Evolutionary conservation across 2,888 invertebrate genomes (phyloP), one percentile per base, ranked within the genome.

Genomic region (Plagiodera versicolora): DNA sequence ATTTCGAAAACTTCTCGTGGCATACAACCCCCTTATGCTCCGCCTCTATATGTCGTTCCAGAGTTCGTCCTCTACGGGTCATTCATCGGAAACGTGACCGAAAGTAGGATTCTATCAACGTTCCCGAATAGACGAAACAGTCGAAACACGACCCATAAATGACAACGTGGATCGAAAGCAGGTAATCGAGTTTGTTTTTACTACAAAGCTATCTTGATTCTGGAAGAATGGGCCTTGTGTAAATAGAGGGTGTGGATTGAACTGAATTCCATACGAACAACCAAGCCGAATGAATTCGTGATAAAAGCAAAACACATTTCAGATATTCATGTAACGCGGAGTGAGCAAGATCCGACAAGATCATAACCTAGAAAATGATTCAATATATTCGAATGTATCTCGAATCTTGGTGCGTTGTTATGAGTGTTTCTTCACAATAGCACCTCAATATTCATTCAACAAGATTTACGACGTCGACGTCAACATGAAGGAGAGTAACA

Each of bases 21-120:
- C 24, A 32, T 39, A n/a, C 14, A 14, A n/a, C 14, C 11, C 8
- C 14, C 39, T 39, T 4, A 14, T 14, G 39, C 3, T n/a, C n/a
- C 39, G 39, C 39, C 39, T 66, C 66, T 67, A 64, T 67, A 66
- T n/a, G 8, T n/a, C 14, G 53, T 44, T 51, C 16, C 44, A 9
- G 67, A 66, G 68, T 70, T 67, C 66, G 71, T 70, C 67, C 70
- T 67, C 56, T 63, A 48, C 66, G 65, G 69, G 68, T 72, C 72
- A 68, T 72, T 70, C 65, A 56, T 62, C 58, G 45, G 54, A 59
- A 65, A 72, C 72, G 72, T 70, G 72, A 70, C 70, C 68, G 57
- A 68, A 69, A 58, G 58, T 49, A 50, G 56, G 60, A 66, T 66
- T 63, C 56, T 45, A 60, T 55, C 60, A 54, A 54, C 18, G 58